phyloP scores from a whole-genome alignment of 2,113 vertebrate species.

The Gallinago paraguaiae region DNA sequence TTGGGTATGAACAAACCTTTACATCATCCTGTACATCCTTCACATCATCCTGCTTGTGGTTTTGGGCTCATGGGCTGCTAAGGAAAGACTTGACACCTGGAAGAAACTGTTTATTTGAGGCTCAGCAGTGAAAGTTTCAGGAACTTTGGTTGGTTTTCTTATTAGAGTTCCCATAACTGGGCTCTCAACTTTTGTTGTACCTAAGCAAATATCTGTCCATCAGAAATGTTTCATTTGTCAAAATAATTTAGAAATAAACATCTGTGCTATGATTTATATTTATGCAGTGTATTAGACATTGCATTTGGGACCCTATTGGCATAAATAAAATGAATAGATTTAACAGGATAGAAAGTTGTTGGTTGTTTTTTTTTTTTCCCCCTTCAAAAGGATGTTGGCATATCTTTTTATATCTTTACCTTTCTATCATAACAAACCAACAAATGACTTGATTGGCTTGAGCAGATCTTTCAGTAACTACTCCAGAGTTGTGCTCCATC shows the following conservation, averaged over 20 bases:
- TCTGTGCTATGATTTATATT: neutral
- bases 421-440: neutral
- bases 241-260: neutral
- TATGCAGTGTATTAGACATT: neutral
- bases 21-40: neutral
- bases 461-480: neutral
- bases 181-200: neutral
- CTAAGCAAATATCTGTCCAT: neutral
- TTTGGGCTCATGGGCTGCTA: neutral
- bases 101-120: neutral
- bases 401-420: neutral
- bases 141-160: neutral
- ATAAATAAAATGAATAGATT: neutral
- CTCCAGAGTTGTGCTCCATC: neutral
- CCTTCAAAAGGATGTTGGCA: neutral
- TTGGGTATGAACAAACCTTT: neutral
- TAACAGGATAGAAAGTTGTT: neutral
- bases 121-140: neutral
- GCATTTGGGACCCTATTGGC: neutral
- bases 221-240: neutral
- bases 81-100: neutral
- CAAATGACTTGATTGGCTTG: neutral
- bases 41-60: neutral
- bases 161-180: neutral
- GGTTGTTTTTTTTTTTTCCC: rapidly evolving